Conservation (phyloP, 2,113 vertebrate genomes). For the Plecotus auritus region DNA sequence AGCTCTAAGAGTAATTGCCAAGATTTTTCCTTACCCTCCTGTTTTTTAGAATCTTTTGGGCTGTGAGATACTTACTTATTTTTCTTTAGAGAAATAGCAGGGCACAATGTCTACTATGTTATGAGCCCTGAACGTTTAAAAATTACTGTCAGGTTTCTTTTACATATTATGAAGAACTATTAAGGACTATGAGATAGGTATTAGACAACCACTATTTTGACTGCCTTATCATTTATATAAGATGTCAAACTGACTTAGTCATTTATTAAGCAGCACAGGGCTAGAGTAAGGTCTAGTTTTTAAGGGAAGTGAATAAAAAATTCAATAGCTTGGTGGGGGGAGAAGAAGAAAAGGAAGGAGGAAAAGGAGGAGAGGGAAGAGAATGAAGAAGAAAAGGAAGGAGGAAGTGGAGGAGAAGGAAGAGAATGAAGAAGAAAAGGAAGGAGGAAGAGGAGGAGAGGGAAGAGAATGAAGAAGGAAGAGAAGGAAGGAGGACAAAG, state of each 20-base stretch:
- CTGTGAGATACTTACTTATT: neutral
- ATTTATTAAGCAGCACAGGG: constrained; percentile 53
- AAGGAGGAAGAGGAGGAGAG: too few relatives aligned
- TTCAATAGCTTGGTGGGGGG: neutral
- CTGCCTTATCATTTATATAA: constrained; percentile 53
- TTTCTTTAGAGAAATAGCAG: neutral
- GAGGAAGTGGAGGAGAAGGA: too few relatives aligned
- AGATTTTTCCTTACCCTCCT: neutral
- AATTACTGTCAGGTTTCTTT: constrained; percentile 65
- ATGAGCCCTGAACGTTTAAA: neutral
- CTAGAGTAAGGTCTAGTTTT: neutral
- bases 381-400: too few relatives aligned
- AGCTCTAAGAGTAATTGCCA: neutral
- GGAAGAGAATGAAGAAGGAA: too few relatives aligned
- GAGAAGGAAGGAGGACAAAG: too few relatives aligned
- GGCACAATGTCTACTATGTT: neutral
- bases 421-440: too few relatives aligned
- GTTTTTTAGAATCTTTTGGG: constrained; percentile 6
- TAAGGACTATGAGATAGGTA: constrained; percentile 63
- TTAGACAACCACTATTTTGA: constrained; percentile 61
- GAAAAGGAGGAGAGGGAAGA: neutral
- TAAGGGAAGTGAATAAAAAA: constrained; percentile 43
- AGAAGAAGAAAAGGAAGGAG: too few relatives aligned
- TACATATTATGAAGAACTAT: constrained; percentile 66
- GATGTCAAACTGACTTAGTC: constrained; percentile 39